Base-by-base conservation (phyloP, 1,140 invertebrate genomes). In the Rhopalosiphum padi region DNA sequence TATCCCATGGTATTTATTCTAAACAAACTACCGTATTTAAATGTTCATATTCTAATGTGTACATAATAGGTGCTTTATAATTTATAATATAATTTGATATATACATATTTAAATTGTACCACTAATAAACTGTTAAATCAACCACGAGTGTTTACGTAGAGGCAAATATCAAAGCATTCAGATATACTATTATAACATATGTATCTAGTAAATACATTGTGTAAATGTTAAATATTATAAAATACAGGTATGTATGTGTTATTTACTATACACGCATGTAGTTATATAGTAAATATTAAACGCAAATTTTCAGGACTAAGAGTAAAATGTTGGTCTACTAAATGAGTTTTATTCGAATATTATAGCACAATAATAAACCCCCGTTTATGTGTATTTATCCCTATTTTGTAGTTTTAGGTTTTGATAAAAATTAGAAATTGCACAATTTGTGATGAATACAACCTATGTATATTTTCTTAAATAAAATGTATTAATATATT, bases 61-160 rank as follows among this genome's bases (percentile, higher is more conserved):
- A 85, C 22, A 30, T 85, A 85, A 11, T 25, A 85, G 22, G 21
- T 88, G 18, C n/a, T 51, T 48, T 88, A 25, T 88, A 88, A 68
- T 68, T n/a, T 68, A 68, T 68, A 68, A 35, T 51, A 22, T 88
- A 88, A 53, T 87, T 8, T 88, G 35, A 88, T 88, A 3, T 55
- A 85, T 43, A 86, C 85, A 86, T 46, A 86, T 46, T 43, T 46
- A 86, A 86, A 43, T 89, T 41, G 1, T 68, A 21, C 87, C 22
- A 89, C 30, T 89, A 51, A 88, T 51, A 89, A 53, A 55, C 60
- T 68, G 85, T 86, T 86, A 46, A 86, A 86, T 86, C 41, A 5
- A 86, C 85, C 85, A 46, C 43, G 22, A 46, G 25, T 86, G 85
- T 86, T 86, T 86, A 86, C 41, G 43, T 46, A 43, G 43, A 86